Evolutionary conservation across 2,797 vertebrate genomes (phyloP), one percentile per base, ranked within the genome.

Genomic region (Melanotaenia nigrans): DNA sequence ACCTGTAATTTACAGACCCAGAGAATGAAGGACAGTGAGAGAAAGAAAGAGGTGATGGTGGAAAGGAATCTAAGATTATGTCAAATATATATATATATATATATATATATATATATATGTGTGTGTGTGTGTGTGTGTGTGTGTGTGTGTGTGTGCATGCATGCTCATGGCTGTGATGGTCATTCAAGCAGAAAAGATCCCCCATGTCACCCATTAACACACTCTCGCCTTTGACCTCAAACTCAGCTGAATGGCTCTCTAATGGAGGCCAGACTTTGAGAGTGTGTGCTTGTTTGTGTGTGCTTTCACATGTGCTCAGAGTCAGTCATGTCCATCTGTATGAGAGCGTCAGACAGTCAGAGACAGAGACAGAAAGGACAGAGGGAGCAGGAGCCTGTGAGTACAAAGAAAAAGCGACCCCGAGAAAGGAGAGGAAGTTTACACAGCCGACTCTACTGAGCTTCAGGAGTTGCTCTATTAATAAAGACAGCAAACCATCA

Each of bases 201-300:
- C 92, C 92, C 89, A 91, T 89, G 72, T 93, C 83, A 91, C 70
- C 87, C 82, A 93, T 93, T 93, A 93, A 93, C 90, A 92, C 87
- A 81, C 75, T 80, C 61, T 89, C 85, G 87, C 92, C 88, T 89
- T 89, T 93, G 90, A 92, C 91, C 87, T 69, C 80, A 73, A 84
- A 85, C 86, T 80, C 68, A 59, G 65, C 83, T 77, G 86, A 90
- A 90, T 73, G 81, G 74, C 77, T 74, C 73, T 78, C 80, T 93
- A 94, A 94, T 94, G 84, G 91, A 93, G 90, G 87, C 86, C 92
- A 93, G 92, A 92, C 83, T 77, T 69, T 61, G 70, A 33, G 72
- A 67, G 73, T 45, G 74, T 57, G 78, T 64, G 59, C 49, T n/a
- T 79, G 66, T 81, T 42, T 75, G 54, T 73, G 76, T 83, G 73